These are phyloP conservation scores for Ladona fulva DNA, from an alignment of 1,140 invertebrate species.

Conservation along the genomic window DNA sequence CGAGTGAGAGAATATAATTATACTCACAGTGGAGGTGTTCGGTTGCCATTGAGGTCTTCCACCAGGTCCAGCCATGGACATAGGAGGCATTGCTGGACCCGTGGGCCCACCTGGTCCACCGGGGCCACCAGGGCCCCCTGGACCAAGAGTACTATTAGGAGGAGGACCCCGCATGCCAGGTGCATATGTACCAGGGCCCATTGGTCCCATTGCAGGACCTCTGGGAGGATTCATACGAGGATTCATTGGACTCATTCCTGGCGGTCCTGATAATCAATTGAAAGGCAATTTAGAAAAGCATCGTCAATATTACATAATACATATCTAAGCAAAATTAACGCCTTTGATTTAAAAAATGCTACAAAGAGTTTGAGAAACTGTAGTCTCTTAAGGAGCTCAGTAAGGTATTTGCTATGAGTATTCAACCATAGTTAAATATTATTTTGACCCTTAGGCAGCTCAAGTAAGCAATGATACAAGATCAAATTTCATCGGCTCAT, in stretches of 20 bases:
- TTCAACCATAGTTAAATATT: too few relatives aligned
- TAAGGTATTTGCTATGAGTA: too few relatives aligned
- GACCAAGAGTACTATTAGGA: constrained; percentile 67
- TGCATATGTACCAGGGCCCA: constrained; percentile 80
- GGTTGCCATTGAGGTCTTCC: constrained; percentile 81
- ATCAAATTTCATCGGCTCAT: too few relatives aligned
- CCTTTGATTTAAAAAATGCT: too few relatives aligned
- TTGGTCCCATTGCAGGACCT: constrained; percentile 82
- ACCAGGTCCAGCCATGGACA: constrained; percentile 82
- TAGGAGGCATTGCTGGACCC: constrained; percentile 69
- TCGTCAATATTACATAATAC: constrained; percentile 25
- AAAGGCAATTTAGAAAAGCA: too few relatives aligned
- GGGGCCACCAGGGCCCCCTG: constrained; percentile 53
- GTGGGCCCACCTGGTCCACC: constrained; percentile 39
- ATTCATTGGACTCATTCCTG: constrained; percentile 85
- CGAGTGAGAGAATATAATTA: neutral
- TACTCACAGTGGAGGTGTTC: constrained; percentile 70
- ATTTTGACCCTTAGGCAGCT: too few relatives aligned
- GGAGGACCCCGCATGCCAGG: constrained; percentile 83
- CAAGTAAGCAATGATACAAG: too few relatives aligned
- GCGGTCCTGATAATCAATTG: constrained; percentile 53
- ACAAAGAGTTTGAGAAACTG: too few relatives aligned
- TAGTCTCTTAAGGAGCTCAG: too few relatives aligned
- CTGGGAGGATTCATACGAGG: constrained; percentile 89
- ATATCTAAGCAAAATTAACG: constrained; percentile 1